These are phyloP conservation scores for Agrilus planipennis DNA, from an alignment of 1,140 invertebrate species.

Conservation along the genomic window DNA sequence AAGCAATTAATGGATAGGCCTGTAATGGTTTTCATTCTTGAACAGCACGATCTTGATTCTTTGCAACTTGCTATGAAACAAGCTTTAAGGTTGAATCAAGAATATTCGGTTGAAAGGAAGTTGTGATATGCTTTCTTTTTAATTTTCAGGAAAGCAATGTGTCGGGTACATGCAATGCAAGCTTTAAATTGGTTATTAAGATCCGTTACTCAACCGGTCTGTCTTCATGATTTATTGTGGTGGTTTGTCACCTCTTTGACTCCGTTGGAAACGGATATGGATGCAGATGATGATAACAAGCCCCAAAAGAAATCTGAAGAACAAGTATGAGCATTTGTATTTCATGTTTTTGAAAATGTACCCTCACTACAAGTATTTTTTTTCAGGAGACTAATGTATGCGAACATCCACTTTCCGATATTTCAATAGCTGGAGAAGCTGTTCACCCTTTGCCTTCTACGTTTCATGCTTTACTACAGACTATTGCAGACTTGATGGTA, in stretches of 20 bases:
- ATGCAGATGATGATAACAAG: constrained; percentile 39
- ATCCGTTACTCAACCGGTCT: constrained; percentile 80
- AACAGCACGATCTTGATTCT: constrained; percentile 72
- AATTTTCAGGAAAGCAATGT: constrained; percentile 56
- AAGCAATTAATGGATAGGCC: constrained; percentile 47
- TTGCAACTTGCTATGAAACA: constrained; percentile 74
- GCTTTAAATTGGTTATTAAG: constrained; percentile 91
- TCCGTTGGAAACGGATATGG: constrained; percentile 36
- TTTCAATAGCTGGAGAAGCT: constrained; percentile 68
- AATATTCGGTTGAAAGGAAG: too few species aligned
- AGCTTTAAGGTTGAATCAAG: constrained; percentile 40
- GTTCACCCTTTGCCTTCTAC: constrained; percentile 66
- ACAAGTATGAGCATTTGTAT: constrained; percentile 31
- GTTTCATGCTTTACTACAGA: constrained; percentile 82
- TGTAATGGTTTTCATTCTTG: constrained; percentile 72
- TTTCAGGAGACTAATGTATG: constrained; percentile 42
- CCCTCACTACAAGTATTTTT: not conserved
- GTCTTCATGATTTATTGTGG: constrained; percentile 89
- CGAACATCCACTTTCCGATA: constrained; percentile 73
- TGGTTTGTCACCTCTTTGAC: constrained; percentile 77
- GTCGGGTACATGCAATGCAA: constrained; percentile 77
- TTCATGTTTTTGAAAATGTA: too few species aligned
- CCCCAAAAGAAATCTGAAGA: constrained; percentile 41
- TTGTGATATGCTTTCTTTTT: not conserved
- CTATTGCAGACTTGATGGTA: constrained; percentile 87